Evolutionary conservation across 2,797 vertebrate species (phyloP), one percentile per base, ranked within the genome.

Genomic region (Propithecus deckenii): DNA sequence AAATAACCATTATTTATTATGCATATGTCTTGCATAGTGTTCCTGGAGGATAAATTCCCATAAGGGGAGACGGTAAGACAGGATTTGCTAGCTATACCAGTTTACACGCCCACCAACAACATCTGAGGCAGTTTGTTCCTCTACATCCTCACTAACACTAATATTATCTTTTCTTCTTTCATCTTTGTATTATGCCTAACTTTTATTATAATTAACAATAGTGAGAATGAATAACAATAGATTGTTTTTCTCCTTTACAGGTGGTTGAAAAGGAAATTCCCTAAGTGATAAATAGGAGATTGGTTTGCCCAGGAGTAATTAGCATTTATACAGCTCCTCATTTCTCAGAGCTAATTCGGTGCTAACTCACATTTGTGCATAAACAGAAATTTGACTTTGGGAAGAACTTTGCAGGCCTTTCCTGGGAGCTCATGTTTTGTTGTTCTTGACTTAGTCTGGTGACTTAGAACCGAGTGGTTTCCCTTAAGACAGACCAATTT

Each of bases 281-380:
- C 97, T 83, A 86, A 94, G 69, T 95, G 72, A 86, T 91, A 97
- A 97, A 94, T 67, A 97, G 91, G 72, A 97, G 92, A 97, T 95
- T 96, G 89, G 41, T 96, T 93, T 93, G 94, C 96, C 89, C 91
- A 86, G 69, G 91, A 96, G 87, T 92, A 97, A 98, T 98, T 96
- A 97, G 94, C 94, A 91, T 96, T 97, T 97, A 96, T 83, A 96
- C 41, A 96, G 97, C 28, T 38, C 50, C 74, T 94, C 86, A 38
- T 83, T 83, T 94, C 93, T 95, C 89, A 86, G 71, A 91, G 59
- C 84, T 95, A 92, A 96, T 96, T 79, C 69, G n/a, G 17, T 61
- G 38, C 87, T 80, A 93, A 85, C 74, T 95, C 23, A 1, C 30
- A 57, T 93, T 94, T 89, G 91, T 41, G 81, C 41, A 41, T 71